Conservation (phyloP, 1,140 invertebrate species). For the Theocolax elegans region DNA sequence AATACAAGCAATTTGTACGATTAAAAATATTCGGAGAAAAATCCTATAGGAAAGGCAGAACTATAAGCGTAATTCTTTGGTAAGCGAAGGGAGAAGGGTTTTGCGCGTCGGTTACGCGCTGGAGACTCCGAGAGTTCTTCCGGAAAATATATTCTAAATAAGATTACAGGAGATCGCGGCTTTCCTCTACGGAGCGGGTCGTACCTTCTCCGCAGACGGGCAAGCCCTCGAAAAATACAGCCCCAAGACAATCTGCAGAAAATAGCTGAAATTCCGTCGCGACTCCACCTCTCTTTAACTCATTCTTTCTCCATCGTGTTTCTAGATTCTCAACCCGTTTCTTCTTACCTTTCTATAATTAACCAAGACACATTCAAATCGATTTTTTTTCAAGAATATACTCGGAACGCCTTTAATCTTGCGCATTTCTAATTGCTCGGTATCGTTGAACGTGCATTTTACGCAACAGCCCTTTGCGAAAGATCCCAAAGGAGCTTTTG, state of each 20-base stretch:
- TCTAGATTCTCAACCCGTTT: not conserved
- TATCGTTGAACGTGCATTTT: not conserved
- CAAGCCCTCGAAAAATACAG: slow-evolving; percentile 59
- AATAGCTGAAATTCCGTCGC: slow-evolving; percentile 63
- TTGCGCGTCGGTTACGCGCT: not conserved
- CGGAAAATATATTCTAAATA: slow-evolving; percentile 64
- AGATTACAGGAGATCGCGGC: slow-evolving; percentile 58
- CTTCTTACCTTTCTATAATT: slow-evolving; percentile 5
- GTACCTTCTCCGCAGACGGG: slow-evolving; percentile 37
- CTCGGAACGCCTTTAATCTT: slow-evolving; percentile 3
- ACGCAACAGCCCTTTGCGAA: not conserved
- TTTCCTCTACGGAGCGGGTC: slow-evolving; percentile 1
- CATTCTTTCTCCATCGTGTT: slow-evolving; percentile 17
- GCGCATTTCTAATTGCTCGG: not conserved
- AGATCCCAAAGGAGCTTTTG: not conserved
- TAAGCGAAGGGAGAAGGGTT: not conserved
- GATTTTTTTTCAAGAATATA: slow-evolving; percentile 15
- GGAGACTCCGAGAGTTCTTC: slow-evolving; percentile 37
- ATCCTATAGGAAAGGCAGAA: too few relatives aligned
- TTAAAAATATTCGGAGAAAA: not conserved
- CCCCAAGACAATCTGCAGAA: slow-evolving; percentile 60
- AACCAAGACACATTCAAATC: slow-evolving; percentile 41
- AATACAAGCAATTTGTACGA: too few relatives aligned
- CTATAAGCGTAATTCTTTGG: not conserved
- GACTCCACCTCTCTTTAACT: slow-evolving; percentile 32